Percentiles rank a stretch among this genome's conserved stretches.
Conservation (phyloP, 2,888 invertebrate species). For the Chorisops tibialis region DNA sequence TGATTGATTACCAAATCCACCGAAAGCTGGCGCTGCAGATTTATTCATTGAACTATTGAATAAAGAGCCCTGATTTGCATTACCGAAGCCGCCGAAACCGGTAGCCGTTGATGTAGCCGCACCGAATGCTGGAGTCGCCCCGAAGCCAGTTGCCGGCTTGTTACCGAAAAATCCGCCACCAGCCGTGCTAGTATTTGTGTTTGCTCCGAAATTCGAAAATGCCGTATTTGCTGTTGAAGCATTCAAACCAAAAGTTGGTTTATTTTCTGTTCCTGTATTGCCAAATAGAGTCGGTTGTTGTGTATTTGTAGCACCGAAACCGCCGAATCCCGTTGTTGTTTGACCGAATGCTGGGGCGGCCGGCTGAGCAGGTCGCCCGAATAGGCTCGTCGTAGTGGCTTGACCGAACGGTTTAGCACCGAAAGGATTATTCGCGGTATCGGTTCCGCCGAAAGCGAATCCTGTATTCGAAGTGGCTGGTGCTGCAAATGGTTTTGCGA, state of each 20-base stretch:
- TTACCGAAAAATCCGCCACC: conserved; percentile 42
- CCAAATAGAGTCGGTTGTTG: conserved; percentile 45
- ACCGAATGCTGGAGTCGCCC: conserved; percentile 34
- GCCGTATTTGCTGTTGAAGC: conserved; percentile 42
- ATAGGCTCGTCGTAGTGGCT: conserved; percentile 52
- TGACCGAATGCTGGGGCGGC: conserved; percentile 54
- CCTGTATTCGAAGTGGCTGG: conserved; percentile 51
- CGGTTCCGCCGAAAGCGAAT: conserved; percentile 43
- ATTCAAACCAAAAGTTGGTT: conserved; percentile 45
- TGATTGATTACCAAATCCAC: conserved; percentile 54
- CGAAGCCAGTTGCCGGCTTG: conserved; percentile 40
- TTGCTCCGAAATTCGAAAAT: conserved; percentile 49
- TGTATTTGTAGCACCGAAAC: conserved; percentile 45
- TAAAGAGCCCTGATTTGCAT: conserved; percentile 42
- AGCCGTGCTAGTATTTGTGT: conserved; percentile 51
- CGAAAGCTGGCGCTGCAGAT: conserved; percentile 57
- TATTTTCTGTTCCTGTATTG: conserved; percentile 49
- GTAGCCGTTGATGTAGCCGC: conserved; percentile 40
- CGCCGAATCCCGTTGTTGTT: conserved; percentile 45
- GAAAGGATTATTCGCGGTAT: conserved; percentile 46
- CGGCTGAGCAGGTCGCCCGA: conserved; percentile 57
- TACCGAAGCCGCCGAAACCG: conserved; percentile 53
- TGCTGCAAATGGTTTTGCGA: conserved; percentile 63
- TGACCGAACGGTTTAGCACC: conserved; percentile 54
- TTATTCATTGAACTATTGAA: conserved; percentile 49